A percentile compares a stretch with the other conserved stretches of the same genome.
These are phyloP conservation scores for Plestiodon gilberti DNA, from an alignment of 2,113 vertebrate species.

Conservation along the genomic window DNA sequence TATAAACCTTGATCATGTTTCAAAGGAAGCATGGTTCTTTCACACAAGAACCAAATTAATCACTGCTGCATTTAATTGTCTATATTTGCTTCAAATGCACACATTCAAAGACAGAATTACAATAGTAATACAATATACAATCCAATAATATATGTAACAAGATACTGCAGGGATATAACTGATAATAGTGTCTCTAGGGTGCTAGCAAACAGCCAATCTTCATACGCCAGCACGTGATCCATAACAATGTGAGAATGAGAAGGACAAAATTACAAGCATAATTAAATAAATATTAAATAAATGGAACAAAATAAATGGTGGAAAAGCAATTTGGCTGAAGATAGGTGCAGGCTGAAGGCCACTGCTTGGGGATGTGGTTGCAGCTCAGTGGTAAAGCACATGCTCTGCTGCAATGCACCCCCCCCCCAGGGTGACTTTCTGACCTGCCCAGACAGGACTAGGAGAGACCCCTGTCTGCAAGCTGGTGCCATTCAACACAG, in stretches of 20 bases:
- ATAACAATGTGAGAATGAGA: neutral
- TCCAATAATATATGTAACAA: neutral
- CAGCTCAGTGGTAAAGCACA: no score
- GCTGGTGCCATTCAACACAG: no score
- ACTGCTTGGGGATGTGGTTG: neutral
- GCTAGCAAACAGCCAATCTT: neutral
- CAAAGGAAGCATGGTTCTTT: conserved; percentile 55
- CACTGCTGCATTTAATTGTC: neutral
- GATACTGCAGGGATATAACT: neutral
- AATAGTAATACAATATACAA: neutral
- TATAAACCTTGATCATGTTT: conserved; percentile 46
- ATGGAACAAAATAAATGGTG: neutral
- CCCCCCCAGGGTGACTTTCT: no score
- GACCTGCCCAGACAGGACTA: no score
- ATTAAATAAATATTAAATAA: neutral
- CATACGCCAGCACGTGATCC: neutral
- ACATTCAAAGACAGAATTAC: neutral
- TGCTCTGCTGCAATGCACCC: no score
- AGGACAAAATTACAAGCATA: neutral
- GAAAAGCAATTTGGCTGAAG: neutral
- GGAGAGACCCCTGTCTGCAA: no score
- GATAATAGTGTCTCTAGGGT: neutral
- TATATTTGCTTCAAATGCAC: neutral
- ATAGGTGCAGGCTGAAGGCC: neutral
- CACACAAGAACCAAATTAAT: conserved; percentile 38